Base-by-base conservation (phyloP, 2,888 invertebrate genomes). In the Leptinotarsa peninsularis region DNA sequence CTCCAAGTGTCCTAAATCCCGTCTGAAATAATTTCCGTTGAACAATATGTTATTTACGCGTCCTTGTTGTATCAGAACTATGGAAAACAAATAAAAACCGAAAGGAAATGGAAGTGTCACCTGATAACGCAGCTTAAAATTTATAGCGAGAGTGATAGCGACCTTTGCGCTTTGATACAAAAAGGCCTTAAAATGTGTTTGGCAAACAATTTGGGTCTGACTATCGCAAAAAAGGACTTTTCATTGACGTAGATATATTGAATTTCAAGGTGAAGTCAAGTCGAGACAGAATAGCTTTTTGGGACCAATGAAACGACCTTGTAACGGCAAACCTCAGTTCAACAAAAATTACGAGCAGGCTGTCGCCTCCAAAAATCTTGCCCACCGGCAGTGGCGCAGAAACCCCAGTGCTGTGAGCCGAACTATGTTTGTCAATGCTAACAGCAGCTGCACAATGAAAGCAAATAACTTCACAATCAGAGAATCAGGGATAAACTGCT, bases 61-160 rank as follows among this genome's bases (percentile, higher is more conserved):
- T 17, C 17, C 33, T 33, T 70, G n/a, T 70, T 70, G 58, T 70
- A 70, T 70, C 67, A 58, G 73, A 73, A 76, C 63, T 58, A 67
- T 69, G 72, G 67, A 75, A 73, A 66, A 70, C 69, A 70, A 69
- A 75, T 66, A 70, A 74, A 71, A 74, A 72, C 69, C 69, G 54
- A 74, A 76, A 76, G 76, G 76, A 76, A 76, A 76, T 76, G 70
- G 70, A 73, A 76, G 49, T 73, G 76, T 76, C 76, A 76, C 71
- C 71, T 73, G 76, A 76, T 76, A 76, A 73, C 66, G 67, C 60
- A 56, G 72, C 67, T 66, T 60, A 50, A 70, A 76, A 73, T 76
- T 73, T 76, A 76, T 76, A 69, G 76, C 58, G 43, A 67, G 72
- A 76, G 67, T 76, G 76, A 76, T 76, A 76, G 49, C 71, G 67